Evolutionary conservation across 2,888 invertebrate genomes (phyloP), one percentile per base, ranked within the genome.

Genomic region (Cataglyphis rosenhaueri): DNA sequence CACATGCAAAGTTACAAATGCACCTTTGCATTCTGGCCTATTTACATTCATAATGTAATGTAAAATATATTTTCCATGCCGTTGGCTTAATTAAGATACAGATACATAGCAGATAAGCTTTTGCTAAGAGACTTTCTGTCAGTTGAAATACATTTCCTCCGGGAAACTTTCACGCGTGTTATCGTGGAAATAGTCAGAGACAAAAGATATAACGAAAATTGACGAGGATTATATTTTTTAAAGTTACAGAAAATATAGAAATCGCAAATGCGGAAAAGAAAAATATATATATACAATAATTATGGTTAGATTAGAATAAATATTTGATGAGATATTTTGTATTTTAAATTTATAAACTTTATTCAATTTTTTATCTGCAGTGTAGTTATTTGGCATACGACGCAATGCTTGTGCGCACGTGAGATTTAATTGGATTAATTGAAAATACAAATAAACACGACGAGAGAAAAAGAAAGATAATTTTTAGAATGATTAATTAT

Each of bases 401-500:
- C 10, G 5, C 29, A 25, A 64, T 15, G 18, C 18, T 25, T n/a
- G 48, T 18, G 32, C 18, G 21, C 44, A 25, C 25, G 15, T 41
- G 2, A 52, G 12, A 62, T 52, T 74, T 62, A 74, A 74, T 44
- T 74, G 44, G 9, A 66, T 8, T 61, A 61, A 76, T 66, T 29
- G 57, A 5, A 62, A 65, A 55, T 57, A 61, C 61, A 62, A 62
- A 21, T 35, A 5, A 62, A 61, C 52, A 3, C 10, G 41, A 44
- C 15, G 44, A n/a, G 38, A 35, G 65, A 9, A 6, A 35, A 0
- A 44, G 55, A 52, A 48, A 15, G 59, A 81, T 66, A 62, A 81
- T 81, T 81, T 81, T 21, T 57, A 55, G 65, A 65, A 57, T 61
- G 66, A 85, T 85, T 84, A 84, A 73, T 84, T 78, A 84, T 59